Evolutionary conservation across 2,888 invertebrate genomes (phyloP).

Genomic region (Malthinus seriepunctatus): DNA sequence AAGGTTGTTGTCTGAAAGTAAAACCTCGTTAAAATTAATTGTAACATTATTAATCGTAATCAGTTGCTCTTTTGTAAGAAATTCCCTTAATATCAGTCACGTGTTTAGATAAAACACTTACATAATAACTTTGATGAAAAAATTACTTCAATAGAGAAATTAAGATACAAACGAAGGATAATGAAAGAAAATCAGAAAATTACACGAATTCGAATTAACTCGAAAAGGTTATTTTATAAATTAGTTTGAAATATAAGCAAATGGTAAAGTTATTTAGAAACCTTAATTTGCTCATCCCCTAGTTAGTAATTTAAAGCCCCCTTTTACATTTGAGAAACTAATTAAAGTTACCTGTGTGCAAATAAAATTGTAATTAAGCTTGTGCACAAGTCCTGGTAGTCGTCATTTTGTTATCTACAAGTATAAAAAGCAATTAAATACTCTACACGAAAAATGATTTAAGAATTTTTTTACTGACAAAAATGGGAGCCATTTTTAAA

Average conservation of each 20-base stretch:
- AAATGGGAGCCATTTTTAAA: slow-evolving; percentile 47
- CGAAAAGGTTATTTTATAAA: not conserved
- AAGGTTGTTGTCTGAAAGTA: no score
- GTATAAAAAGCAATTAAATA: slow-evolving; percentile 1
- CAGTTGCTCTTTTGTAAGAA: no score
- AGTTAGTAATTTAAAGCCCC: slow-evolving; percentile 12
- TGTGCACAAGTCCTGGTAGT: not conserved
- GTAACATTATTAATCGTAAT: no score
- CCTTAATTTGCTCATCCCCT: slow-evolving; percentile 14
- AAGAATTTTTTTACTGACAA: slow-evolving; percentile 15
- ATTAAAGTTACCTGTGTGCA: slow-evolving; percentile 24
- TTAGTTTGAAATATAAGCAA: not conserved
- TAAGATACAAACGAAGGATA: slow-evolving; percentile 17
- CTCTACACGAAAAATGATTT: slow-evolving; percentile 2
- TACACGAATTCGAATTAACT: slow-evolving; percentile 7
- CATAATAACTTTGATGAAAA: not conserved
- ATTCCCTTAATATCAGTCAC: not conserved
- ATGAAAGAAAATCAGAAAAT: slow-evolving; percentile 24
- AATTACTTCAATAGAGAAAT: slow-evolving; percentile 1
- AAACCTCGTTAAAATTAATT: no score
- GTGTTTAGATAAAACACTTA: not conserved
- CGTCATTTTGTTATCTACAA: slow-evolving; percentile 4
- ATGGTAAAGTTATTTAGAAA: slow-evolving; percentile 9
- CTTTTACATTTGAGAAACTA: slow-evolving; percentile 19
- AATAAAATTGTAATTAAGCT: slow-evolving; percentile 17